A percentile compares a stretch with the other conserved stretches of the same genome.
Conservation (phyloP, 2,888 invertebrate species). For the Pyralis farinalis region DNA sequence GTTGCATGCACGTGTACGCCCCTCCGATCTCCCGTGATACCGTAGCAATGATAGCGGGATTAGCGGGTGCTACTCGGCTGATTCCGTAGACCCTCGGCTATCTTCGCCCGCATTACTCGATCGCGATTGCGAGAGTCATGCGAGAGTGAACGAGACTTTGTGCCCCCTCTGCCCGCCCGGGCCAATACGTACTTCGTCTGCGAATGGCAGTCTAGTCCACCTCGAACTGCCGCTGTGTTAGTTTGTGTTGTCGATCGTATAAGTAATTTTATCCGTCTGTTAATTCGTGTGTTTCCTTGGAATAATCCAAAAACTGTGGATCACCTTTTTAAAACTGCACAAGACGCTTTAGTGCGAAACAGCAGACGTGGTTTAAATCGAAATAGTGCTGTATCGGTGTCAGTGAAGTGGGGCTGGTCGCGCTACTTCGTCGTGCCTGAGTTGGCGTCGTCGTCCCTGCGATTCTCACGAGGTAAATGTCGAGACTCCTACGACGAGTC, state of each 20-base stretch:
- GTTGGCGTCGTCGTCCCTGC: constrained; percentile 69
- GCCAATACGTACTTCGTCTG: constrained; percentile 36
- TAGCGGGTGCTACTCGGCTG: constrained; percentile 48
- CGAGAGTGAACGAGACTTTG: constrained; percentile 45
- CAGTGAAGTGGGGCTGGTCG: constrained; percentile 62
- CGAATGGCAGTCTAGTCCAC: constrained; percentile 53
- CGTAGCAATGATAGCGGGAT: constrained; percentile 52
- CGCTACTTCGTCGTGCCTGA: constrained; percentile 65
- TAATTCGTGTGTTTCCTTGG: constrained; percentile 58
- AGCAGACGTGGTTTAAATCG: constrained; percentile 42
- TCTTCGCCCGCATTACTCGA: constrained; percentile 49
- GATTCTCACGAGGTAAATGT: constrained; percentile 70
- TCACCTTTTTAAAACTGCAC: constrained; percentile 37
- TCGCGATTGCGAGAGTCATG: constrained; percentile 47
- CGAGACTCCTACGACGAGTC: constrained; percentile 56
- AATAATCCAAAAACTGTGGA: constrained; percentile 42
- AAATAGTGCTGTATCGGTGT: constrained; percentile 57
- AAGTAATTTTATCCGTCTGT: constrained; percentile 54
- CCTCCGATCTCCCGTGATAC: constrained; percentile 34
- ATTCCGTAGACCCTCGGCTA: constrained; percentile 49
- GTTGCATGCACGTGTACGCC: constrained; percentile 22
- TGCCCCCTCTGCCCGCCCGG: constrained; percentile 46
- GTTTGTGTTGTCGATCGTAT: constrained; percentile 33
- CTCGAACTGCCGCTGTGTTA: constrained; percentile 41
- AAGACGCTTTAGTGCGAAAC: constrained; percentile 29